phyloP scores from a whole-genome alignment of 2,113 vertebrate species.

The Azemiops feae region DNA sequence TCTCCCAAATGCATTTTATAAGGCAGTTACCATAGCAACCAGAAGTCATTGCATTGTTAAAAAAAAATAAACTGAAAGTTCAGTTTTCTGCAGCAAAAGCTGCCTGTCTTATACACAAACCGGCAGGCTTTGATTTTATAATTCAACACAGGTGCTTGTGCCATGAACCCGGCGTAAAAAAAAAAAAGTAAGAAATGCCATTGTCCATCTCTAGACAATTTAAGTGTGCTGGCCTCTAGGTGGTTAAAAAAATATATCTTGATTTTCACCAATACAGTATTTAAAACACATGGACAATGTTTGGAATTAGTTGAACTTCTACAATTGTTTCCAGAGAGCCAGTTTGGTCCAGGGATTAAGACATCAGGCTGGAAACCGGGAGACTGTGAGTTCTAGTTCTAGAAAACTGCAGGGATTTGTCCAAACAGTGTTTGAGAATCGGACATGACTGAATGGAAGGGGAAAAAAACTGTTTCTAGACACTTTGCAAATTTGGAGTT shows the following conservation, averaged over 20 bases:
- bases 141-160: background rate
- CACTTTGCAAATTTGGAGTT: no score
- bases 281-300: background rate
- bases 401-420: background rate
- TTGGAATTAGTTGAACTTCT: background rate
- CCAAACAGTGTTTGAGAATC: background rate
- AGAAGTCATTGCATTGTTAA: background rate
- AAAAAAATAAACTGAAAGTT: constrained; percentile 19
- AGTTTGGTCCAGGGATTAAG: background rate
- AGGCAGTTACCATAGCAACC: constrained; percentile 57
- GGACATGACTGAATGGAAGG: background rate
- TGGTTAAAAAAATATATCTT: background rate
- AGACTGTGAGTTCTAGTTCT: background rate
- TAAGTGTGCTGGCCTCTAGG: background rate
- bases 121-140: background rate
- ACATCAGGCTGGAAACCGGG: background rate
- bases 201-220: background rate
- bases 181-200: background rate
- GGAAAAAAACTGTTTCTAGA: background rate
- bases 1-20: constrained; percentile 28
- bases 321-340: background rate
- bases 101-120: background rate
- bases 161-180: background rate
- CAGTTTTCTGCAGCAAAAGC: constrained; percentile 3
- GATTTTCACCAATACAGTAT: background rate